These are phyloP conservation scores for Grammomys surdaster DNA, from an alignment of 2,113 vertebrate genomes.

Conservation along the genomic window DNA sequence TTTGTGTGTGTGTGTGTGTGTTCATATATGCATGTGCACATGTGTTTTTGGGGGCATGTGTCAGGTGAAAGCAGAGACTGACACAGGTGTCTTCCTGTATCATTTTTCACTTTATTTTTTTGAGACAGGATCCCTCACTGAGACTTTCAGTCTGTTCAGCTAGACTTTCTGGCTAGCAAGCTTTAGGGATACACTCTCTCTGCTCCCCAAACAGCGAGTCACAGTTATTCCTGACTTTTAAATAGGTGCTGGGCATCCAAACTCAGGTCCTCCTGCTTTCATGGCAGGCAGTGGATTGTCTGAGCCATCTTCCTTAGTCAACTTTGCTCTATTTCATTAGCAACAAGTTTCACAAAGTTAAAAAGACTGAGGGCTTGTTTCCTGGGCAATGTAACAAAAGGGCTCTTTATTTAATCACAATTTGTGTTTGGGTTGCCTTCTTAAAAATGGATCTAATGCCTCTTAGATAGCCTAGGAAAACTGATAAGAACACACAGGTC, in stretches of 20 bases:
- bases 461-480: slow-evolving; percentile 17
- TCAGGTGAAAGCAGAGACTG: background rate
- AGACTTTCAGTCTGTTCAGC: too few species aligned
- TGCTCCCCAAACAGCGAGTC: background rate
- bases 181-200: background rate
- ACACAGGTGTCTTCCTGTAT: background rate
- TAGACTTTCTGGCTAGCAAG: background rate
- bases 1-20: background rate
- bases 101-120: background rate
- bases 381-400: slow-evolving; percentile 42
- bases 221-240: background rate
- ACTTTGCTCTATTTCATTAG: background rate
- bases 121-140: background rate
- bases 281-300: too few species aligned
- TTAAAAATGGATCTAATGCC: background rate
- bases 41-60: background rate
- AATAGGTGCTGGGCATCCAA: background rate
- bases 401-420: slow-evolving; percentile 43
- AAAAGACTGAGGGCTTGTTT: slow-evolving; percentile 6
- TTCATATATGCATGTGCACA: background rate
- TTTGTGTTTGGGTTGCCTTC: slow-evolving; percentile 55
- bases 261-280: background rate
- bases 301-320: background rate
- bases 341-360: slow-evolving; percentile 9
- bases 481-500: background rate